Conservation (phyloP, 2,797 vertebrate genomes). For the Pipistrellus pipistrellus region DNA sequence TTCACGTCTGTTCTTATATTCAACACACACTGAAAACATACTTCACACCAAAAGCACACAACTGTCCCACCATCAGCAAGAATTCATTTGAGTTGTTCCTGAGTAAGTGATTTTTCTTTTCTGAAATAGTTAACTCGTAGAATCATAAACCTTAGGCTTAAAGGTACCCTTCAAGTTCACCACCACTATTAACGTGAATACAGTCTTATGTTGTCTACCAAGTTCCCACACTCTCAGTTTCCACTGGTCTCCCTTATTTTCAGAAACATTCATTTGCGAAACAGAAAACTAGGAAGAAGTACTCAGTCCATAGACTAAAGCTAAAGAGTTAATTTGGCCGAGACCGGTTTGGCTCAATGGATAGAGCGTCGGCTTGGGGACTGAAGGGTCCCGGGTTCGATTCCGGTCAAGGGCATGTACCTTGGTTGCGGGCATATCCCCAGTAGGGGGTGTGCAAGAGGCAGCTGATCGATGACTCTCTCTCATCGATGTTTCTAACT, state of each 20-base stretch:
- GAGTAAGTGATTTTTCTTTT: neutral
- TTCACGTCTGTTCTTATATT: neutral
- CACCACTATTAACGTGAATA: neutral
- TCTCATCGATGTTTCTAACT: no score
- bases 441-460: no score
- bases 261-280: conserved; percentile 19
- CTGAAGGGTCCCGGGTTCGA: no score
- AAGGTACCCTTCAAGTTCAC: neutral
- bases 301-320: neutral
- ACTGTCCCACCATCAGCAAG: neutral
- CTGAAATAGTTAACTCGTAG: neutral
- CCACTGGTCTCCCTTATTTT: neutral
- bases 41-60: neutral
- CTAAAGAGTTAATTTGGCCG: neutral
- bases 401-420: no score
- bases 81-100: neutral
- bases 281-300: neutral
- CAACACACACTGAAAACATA: neutral
- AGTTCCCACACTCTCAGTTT: neutral
- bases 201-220: neutral
- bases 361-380: no score
- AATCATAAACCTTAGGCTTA: neutral
- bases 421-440: no score
- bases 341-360: no score
- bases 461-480: no score